Evolutionary conservation across 2,113 vertebrate genomes (phyloP), one percentile per base, ranked within the genome.

Genomic region (Anolis carolinensis): DNA sequence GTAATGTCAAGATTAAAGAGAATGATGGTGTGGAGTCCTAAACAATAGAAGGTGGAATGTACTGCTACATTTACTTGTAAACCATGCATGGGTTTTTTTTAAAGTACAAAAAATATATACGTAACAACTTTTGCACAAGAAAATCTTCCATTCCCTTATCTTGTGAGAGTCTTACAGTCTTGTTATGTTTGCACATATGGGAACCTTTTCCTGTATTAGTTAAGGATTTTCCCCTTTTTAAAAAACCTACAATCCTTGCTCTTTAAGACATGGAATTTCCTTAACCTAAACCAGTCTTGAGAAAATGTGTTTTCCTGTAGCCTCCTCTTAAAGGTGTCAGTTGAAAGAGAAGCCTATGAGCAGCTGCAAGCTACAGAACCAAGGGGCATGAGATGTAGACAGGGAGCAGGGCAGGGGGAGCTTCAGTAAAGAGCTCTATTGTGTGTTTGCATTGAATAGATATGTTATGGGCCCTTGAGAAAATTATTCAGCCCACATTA

Each of bases 401-500:
- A 80, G 83, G 86, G 77, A 32, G 16, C 2, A 16, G 20, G 78
- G 39, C 39, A 44, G 52, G 86, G 86, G 62, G 44, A 62, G 20
- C 70, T 88, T 52, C 76, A 44, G 62, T 87, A 86, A 87, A 90
- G 90, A 87, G 63, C 68, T 87, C 65, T 27, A 39, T 79, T 81
- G 80, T 72, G 91, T 74, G 84, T 87, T 80, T 88, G 82, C 85
- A 81, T 91, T 78, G 78, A 90, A 79, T 65, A 93, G 55, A 39
- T 72, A 73, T 63, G 90, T 92, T 92, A 80, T 87, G 82, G 91
- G 87, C 90, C 92, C 72, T 88, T 91, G 86, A 78, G 81, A 59
- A 86, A 89, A 95, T 93, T 90, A 90, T 89, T 90, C 30, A 87
- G 85, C 85, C 88, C 55, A 87, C 90, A 75, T 90, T 82, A 36